A percentile compares a stretch with the other conserved stretches of the same genome.
Evolutionary conservation across 2,113 vertebrate species (phyloP).

Genomic region (Brachionichthys hirsutus): DNA sequence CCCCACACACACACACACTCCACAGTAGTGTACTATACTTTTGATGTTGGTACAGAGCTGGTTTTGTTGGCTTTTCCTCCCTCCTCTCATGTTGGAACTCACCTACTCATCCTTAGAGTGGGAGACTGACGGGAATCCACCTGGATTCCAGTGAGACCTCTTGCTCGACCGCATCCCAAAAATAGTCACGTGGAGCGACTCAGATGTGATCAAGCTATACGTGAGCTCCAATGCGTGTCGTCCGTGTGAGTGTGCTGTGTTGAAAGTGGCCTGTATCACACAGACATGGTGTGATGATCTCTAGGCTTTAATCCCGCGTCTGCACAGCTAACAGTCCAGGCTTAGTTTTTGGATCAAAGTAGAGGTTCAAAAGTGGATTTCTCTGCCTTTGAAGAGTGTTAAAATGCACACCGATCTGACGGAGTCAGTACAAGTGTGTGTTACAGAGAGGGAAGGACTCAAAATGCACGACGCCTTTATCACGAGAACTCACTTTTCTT

Average conservation of each 20-base stretch:
- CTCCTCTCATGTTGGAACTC: slow-evolving; percentile 44
- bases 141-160: slow-evolving; percentile 36
- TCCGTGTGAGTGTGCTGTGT: slow-evolving; percentile 11
- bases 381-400: slow-evolving; percentile 48
- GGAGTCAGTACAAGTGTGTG: slow-evolving; percentile 7
- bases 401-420: slow-evolving; percentile 9
- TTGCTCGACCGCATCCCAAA: slow-evolving; percentile 37
- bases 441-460: slow-evolving; percentile 8
- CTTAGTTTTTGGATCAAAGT: slow-evolving; percentile 54
- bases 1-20: slow-evolving; percentile 44
- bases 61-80: slow-evolving; percentile 61
- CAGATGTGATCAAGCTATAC: slow-evolving; percentile 10
- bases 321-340: slow-evolving; percentile 10
- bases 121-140: slow-evolving; percentile 16
- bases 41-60: slow-evolving; percentile 65
- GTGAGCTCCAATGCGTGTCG: slow-evolving; percentile 19
- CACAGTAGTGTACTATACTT: slow-evolving; percentile 71
- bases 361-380: slow-evolving; percentile 47
- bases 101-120: slow-evolving; percentile 22
- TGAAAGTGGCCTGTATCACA: slow-evolving; percentile 7
- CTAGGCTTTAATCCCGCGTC: slow-evolving; percentile 39
- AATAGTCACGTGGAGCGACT: slow-evolving; percentile 22
- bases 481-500: slow-evolving; percentile 8
- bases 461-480: slow-evolving; percentile 10
- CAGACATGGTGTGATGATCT: slow-evolving; percentile 43